Base-by-base conservation (phyloP, 2,797 vertebrate genomes). In the Onychomys arenicola region DNA sequence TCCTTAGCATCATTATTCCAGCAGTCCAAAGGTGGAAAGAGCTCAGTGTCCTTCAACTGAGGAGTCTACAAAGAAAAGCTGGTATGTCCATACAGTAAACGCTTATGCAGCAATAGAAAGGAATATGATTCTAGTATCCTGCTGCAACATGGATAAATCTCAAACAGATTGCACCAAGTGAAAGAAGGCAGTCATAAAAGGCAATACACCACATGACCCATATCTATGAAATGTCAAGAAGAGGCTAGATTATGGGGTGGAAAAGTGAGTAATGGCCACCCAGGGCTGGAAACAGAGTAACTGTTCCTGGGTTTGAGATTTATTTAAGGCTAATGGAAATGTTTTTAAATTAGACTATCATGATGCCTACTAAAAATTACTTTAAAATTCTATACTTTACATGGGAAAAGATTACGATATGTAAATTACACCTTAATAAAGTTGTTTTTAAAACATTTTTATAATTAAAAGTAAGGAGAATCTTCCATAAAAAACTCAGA, bases 371-470 rank as follows among this genome's bases (percentile, higher is more conserved):
- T 91, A 85, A 96, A 82, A 96, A 25, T 40, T 67, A 55, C 29
- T 46, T 59, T 1, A 32, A 59, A 81, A 89, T 40, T 34, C 5
- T 6, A 90, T 52, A 25, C 81, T 93, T 95, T 65, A 82, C 82
- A 52, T 29, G 29, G 55, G 49, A 55, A 89, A 80, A 86, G 75
- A 82, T 94, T 78, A 93, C 0, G 4, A 52, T 94, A 86, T 63
- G 49, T 67, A 91, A 97, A 95, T 95, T 71, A 65, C 8, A 87
- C 77, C 63, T 84, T 95, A 91, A 87, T 93, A 94, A 92, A 84
- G 86, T 75, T 75, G 14, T 84, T 90, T 90, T 76, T 25, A 32
- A 78, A 94, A 61, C 46, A 89, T 32, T 94, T 59, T 90, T 85
- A 85, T 85, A 85, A 96, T 88, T 92, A 92, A 90, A 96, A 92